Percentiles rank a stretch among this genome's conserved stretches.
Conservation (phyloP, 2,113 vertebrate genomes). For the Taurulus bubalis region DNA sequence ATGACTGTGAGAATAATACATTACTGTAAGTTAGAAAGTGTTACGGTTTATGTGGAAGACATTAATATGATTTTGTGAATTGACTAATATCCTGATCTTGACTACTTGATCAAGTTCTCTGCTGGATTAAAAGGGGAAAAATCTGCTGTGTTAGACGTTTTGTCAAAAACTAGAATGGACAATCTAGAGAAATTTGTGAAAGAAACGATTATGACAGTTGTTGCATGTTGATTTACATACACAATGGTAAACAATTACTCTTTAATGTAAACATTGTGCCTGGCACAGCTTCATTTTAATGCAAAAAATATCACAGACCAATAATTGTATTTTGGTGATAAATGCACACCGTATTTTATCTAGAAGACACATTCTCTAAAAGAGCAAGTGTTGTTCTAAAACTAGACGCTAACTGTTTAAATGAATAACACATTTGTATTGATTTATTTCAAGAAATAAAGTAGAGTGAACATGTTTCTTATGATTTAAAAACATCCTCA, state of each 20-base stretch:
- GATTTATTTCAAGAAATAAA: neutral
- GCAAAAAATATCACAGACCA: neutral
- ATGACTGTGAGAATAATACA: constrained; percentile 62
- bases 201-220: neutral
- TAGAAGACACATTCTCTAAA: neutral
- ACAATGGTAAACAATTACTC: neutral
- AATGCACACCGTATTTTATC: neutral
- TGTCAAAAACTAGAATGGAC: neutral
- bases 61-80: constrained; percentile 66
- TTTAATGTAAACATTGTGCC: neutral
- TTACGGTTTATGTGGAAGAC: constrained; percentile 56
- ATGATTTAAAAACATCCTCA: neutral
- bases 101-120: constrained; percentile 20
- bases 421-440: neutral
- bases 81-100: constrained; percentile 45
- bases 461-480: neutral
- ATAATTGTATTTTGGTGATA: neutral
- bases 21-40: constrained; percentile 26
- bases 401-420: neutral
- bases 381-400: neutral
- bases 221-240: neutral
- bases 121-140: constrained; percentile 25
- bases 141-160: constrained; percentile 3
- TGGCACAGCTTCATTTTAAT: neutral
- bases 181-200: neutral